Conservation (phyloP, 2,113 vertebrate species). For the Campylorhamphus procurvoides region DNA sequence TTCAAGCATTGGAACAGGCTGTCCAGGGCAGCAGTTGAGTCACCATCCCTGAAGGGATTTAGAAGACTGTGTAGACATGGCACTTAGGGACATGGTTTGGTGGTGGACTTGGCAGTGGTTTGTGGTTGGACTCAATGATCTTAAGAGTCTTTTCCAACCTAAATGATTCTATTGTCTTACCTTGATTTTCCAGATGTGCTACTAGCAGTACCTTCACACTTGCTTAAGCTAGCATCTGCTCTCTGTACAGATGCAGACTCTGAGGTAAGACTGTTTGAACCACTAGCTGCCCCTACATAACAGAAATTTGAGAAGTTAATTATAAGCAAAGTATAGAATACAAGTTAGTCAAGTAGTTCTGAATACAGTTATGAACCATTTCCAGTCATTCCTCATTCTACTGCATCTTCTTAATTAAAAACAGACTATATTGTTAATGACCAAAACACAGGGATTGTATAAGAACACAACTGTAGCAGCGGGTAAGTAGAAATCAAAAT, state of each 20-base stretch:
- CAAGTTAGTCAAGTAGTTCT: background rate
- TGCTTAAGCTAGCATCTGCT: conserved; percentile 89
- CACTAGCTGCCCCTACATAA: conserved; percentile 78
- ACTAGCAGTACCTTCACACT: conserved; percentile 85
- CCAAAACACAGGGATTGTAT: background rate
- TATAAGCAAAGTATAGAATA: background rate
- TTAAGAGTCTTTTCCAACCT: too few relatives aligned
- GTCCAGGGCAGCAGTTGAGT: too few relatives aligned
- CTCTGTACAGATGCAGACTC: conserved; percentile 88
- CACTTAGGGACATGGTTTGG: too few relatives aligned
- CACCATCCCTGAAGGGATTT: too few relatives aligned
- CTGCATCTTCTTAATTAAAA: background rate
- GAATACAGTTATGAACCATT: background rate
- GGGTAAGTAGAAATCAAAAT: background rate
- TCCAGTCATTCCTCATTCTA: background rate
- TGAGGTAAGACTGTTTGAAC: conserved; percentile 86
- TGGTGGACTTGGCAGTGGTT: too few relatives aligned
- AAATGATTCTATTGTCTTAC: too few relatives aligned
- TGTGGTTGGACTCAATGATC: too few relatives aligned
- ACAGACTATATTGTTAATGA: background rate
- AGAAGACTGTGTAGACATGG: too few relatives aligned
- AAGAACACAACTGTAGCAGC: background rate
- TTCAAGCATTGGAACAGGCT: too few relatives aligned
- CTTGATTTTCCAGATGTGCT: conserved; percentile 83
- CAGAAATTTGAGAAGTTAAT: background rate